phyloP scores from a whole-genome alignment of 2,797 vertebrate species.

The Ispidina lecontei region DNA sequence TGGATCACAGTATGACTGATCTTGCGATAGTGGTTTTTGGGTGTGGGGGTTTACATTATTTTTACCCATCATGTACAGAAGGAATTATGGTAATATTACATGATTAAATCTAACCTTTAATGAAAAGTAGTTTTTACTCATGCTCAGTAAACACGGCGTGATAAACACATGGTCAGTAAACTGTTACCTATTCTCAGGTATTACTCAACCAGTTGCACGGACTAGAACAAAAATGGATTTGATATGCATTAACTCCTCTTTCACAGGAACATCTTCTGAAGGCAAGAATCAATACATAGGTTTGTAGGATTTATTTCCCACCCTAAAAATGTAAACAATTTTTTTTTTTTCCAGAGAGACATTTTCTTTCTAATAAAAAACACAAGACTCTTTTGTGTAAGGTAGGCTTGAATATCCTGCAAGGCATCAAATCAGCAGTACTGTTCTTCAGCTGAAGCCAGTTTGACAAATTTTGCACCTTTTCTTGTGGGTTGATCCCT shows the following conservation, averaged over 20 bases:
- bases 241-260: background rate
- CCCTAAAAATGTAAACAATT: background rate
- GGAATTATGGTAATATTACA: background rate
- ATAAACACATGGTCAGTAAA: background rate
- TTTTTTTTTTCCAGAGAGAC: background rate
- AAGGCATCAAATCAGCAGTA: background rate
- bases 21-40: background rate
- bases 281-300: background rate
- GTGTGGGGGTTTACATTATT: background rate
- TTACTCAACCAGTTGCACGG: background rate
- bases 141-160: no score
- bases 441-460: background rate
- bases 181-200: background rate
- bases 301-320: background rate
- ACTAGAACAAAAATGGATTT: background rate
- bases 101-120: background rate
- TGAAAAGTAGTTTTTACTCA: background rate
- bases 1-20: accelerated
- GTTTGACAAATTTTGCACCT: background rate
- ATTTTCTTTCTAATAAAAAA: background rate
- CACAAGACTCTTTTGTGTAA: background rate
- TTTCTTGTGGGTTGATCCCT: background rate
- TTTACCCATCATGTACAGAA: background rate
- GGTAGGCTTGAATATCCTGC: background rate
- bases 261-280: background rate